Evolutionary conservation across 2,113 vertebrate species (phyloP).

Genomic region (Dicaeum eximium): DNA sequence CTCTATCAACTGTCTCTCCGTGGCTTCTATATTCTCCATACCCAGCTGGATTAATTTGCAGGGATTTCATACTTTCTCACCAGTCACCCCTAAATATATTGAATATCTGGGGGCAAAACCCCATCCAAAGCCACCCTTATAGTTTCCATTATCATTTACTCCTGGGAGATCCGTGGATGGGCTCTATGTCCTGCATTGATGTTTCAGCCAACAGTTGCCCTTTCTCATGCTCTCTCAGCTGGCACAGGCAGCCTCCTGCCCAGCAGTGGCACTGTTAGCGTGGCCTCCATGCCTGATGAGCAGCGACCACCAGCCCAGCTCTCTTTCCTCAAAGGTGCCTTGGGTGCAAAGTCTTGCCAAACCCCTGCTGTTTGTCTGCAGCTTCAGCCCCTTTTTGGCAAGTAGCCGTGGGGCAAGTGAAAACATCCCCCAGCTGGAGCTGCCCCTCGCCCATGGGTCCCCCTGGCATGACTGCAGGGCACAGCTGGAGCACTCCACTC

Average conservation of each 20-base stretch:
- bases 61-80: neutral
- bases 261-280: accelerated
- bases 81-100: neutral
- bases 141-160: neutral
- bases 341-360: neutral
- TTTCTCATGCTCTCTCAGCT: neutral
- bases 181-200: neutral
- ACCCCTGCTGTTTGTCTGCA: neutral
- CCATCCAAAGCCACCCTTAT: neutral
- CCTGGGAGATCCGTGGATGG: neutral
- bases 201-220: neutral
- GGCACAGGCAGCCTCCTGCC: neutral
- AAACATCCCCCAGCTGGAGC: neutral
- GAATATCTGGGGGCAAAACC: neutral
- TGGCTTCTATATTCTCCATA: neutral
- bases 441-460: accelerated
- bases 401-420: neutral
- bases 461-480: accelerated
- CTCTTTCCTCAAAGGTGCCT: neutral
- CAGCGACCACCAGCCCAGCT: neutral
- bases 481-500: neutral
- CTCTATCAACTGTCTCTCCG: neutral
- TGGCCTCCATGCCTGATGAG: accelerated
- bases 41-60: neutral
- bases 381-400: neutral